Percentiles rank a stretch among this genome's conserved stretches.
Conservation (phyloP, 2,888 invertebrate species). For the Hirtodrosophila duncani region DNA sequence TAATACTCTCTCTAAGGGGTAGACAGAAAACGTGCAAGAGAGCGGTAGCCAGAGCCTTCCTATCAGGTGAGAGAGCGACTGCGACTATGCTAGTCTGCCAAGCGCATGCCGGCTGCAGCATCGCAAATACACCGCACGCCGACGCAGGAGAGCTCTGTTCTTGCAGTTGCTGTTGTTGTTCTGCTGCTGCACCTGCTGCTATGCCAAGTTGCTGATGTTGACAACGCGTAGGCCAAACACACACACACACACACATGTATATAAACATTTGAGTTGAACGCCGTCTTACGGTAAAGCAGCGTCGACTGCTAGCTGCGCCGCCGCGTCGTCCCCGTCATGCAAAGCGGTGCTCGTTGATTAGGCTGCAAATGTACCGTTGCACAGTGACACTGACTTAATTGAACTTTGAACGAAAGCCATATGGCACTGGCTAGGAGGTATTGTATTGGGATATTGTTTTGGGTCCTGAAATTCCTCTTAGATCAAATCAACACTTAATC, state of each 20-base stretch:
- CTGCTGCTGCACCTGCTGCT: slow-evolving; percentile 24
- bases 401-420: no score
- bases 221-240: slow-evolving; percentile 69
- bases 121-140: no score
- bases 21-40: slow-evolving; percentile 1
- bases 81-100: slow-evolving; percentile 11
- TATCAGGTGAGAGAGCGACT: slow-evolving; percentile 1
- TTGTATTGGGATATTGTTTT: no score
- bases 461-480: no score
- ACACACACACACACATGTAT: no score
- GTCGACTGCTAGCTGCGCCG: slow-evolving; percentile 10
- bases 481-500: no score
- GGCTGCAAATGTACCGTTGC: slow-evolving; percentile 58
- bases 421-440: no score
- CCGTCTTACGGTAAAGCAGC: slow-evolving; percentile 50
- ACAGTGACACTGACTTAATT: slow-evolving; percentile 21
- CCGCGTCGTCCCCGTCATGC: slow-evolving; percentile 46
- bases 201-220: slow-evolving; percentile 28
- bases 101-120: no score
- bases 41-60: slow-evolving; percentile 2
- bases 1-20: no score
- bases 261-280: slow-evolving; percentile 54
- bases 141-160: slow-evolving; percentile 15
- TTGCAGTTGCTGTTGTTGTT: slow-evolving; percentile 16
- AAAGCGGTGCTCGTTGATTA: slow-evolving; percentile 64